Evolutionary conservation across 92 coral and sea anemone genomes (phyloP), one percentile per base, ranked within the genome.

Genomic region (Zoanthus sociatus): DNA sequence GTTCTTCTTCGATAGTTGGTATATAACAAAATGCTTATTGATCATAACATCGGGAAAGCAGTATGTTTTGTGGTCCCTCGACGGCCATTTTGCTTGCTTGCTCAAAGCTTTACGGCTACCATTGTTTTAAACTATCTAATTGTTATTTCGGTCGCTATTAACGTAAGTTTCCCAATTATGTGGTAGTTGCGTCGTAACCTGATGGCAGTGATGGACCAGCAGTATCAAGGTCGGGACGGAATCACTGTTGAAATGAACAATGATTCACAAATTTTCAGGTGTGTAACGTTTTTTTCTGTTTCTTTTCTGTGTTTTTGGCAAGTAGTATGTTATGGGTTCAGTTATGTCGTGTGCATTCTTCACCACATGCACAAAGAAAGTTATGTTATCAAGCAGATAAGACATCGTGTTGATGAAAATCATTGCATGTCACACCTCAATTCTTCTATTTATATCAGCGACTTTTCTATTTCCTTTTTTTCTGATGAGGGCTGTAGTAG

Each of bases 161-260:
- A 63, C 21, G 26, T 58, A 9, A 13, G 44, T 18, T 81, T 58
- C n/a, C 42, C 50, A 1, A 42, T 90, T 54, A 78, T 90, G 83
- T 88, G 78, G 61, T 84, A 96, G 99, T 87, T 96, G 15, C 96
- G 94, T 54, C 94, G 93, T 68, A 96, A 88, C 90, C 78, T 96
- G 53, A 92, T 86, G 87, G 90, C 81, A 17, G 78, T 95, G 68
- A 95, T 96, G 99, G 95, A 92, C 14, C 71, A 92, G 3, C 99
- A 93, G 83, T 96, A 95, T 71, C 95, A 94, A 54, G 95, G 97
- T 10, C 73, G 88, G 68, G 99, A 96, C 42, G 99, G 99, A 11
- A 94, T 96, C 10, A 93, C 87, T 87, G 96, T 87, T 46, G 98
- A 95, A 71, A 77, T 88, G 60, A 84, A 69, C 17, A 88, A 71